Base-by-base conservation (phyloP, 1,140 invertebrate species). In the Drosophila tani region DNA sequence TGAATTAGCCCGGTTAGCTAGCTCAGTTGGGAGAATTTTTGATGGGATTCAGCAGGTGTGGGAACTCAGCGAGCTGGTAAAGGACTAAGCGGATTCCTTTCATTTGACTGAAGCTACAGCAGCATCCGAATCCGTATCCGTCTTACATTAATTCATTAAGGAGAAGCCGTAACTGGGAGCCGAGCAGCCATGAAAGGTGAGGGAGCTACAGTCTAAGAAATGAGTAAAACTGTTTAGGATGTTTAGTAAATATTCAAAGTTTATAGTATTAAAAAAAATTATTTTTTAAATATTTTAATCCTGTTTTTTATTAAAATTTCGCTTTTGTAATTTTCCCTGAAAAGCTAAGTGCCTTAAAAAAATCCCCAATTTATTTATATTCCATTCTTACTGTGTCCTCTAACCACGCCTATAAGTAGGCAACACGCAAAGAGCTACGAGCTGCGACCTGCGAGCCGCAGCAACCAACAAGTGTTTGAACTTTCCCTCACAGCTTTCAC, bases 381-480 rank as follows among this genome's bases (percentile, higher is more conserved):
- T 15, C 6, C 4, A 21, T 55, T 4, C 19, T 15, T 17, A 32
- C 67, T 55, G 50, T 65, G 55, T 47, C 55, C 47, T 41, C 14
- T 45, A 43, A 29, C 35, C 19, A 17, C 50, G 41, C 50, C 41
- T 58, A 24, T 47, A 59, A 67, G 74, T 65, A 55, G 74, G 75
- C 81, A 71, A 59, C 38, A 17, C 57, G 53, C 40, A 58, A 69
- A 73, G 32, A 49, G 70, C 41, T 58, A 40, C 45, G 27, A 14
- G 32, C 32, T 11, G 12, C 27, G 27, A 53, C 12, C 51, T 55
- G 32, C 32, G 43, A 59, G 43, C 46, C n/a, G 53, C 69, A 62
- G 47, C 62, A 68, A 65, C 83, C 85, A 88, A 90, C 85, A 88
- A 88, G 84, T 90, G 85, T 75, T 69, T 90, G 75, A 90, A 87